Evolutionary conservation across 1,140 invertebrate genomes (phyloP).

Genomic region (Caerostris darwini): DNA sequence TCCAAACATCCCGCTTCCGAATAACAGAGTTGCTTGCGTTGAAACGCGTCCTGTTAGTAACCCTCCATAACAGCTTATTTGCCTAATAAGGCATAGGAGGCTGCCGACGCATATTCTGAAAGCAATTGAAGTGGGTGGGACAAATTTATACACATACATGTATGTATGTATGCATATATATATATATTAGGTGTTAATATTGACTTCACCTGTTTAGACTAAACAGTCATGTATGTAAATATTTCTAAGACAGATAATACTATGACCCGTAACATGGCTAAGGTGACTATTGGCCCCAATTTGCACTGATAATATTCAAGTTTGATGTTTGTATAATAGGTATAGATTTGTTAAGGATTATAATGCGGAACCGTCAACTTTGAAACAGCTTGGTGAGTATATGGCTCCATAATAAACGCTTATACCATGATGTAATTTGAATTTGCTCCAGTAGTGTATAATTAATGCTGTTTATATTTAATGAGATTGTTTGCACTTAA

Average conservation of each 20-base stretch:
- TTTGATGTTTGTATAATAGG: conserved; percentile 12
- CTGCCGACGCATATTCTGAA: neutral
- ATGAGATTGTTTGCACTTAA: too few species aligned
- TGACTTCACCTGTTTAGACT: conserved; percentile 34
- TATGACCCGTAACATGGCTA: neutral
- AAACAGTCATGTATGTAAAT: conserved; percentile 38
- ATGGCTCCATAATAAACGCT: too few species aligned
- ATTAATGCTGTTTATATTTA: too few species aligned
- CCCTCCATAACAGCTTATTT: conserved; percentile 25
- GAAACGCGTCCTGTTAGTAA: neutral
- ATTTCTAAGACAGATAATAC: conserved; percentile 6
- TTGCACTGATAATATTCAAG: conserved; percentile 36
- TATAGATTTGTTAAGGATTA: neutral
- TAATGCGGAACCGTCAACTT: neutral
- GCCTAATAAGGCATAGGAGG: conserved; percentile 33
- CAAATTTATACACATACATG: conserved; percentile 12
- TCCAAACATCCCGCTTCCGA: neutral
- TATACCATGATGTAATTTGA: too few species aligned
- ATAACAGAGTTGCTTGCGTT: neutral
- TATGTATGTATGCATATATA: neutral
- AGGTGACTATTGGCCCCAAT: neutral
- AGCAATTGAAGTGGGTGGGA: conserved; percentile 25
- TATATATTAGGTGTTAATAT: conserved; percentile 34
- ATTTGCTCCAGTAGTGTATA: too few species aligned
- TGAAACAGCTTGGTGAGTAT: neutral